A percentile compares a stretch with the other conserved stretches of the same genome.
Conservation (phyloP, 2,113 vertebrate genomes). For the Myrmecophaga tridactyla region DNA sequence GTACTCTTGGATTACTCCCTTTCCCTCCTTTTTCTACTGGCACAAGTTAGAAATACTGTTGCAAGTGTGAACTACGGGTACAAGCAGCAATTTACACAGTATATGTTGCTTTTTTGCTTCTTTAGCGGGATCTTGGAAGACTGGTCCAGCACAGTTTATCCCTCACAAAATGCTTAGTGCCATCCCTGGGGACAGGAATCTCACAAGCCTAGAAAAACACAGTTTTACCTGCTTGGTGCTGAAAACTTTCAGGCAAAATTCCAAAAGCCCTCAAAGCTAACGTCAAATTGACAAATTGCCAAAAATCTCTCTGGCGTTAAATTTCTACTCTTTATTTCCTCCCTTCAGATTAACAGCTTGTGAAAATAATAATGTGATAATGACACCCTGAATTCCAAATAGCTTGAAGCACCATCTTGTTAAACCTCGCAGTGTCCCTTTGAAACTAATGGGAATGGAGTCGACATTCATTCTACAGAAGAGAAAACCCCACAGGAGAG, state of each 20-base stretch:
- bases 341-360: slow-evolving; percentile 70
- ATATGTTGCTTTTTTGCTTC: neutral
- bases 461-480: slow-evolving; percentile 30
- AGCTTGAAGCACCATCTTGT: slow-evolving; percentile 57
- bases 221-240: slow-evolving; percentile 65
- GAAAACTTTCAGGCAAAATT: slow-evolving; percentile 69
- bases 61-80: neutral
- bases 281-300: slow-evolving; percentile 68
- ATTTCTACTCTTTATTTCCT: slow-evolving; percentile 62
- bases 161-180: slow-evolving; percentile 48
- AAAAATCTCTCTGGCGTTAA: slow-evolving; percentile 65
- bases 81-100: neutral
- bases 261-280: slow-evolving; percentile 71
- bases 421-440: slow-evolving; percentile 12
- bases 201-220: slow-evolving; percentile 50
- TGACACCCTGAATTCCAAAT: slow-evolving; percentile 61
- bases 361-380: slow-evolving; percentile 73
- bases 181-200: slow-evolving; percentile 54
- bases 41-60: neutral
- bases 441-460: slow-evolving; percentile 26
- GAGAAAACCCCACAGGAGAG: neutral
- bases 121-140: slow-evolving; percentile 14
- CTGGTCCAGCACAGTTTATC: slow-evolving; percentile 44
- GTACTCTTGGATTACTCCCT: neutral
- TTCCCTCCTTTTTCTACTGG: neutral